These are phyloP conservation scores for Oxycera nigricornis DNA, from an alignment of 2,888 invertebrate genomes.

Conservation along the genomic window DNA sequence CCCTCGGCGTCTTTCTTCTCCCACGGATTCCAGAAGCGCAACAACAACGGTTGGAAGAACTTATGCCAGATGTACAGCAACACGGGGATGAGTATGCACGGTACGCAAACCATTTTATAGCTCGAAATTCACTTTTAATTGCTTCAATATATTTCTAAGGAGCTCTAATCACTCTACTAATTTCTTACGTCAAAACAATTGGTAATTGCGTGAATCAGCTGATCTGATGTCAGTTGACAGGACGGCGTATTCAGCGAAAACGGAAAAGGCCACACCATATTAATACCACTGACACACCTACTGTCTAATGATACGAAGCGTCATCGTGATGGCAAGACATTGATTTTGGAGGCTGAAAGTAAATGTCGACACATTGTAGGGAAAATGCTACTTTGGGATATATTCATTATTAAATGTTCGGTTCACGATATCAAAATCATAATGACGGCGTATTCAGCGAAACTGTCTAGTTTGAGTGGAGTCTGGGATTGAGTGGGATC, in stretches of 20 bases:
- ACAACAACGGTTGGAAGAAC: constrained; percentile 80
- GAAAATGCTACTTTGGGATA: too few relatives aligned
- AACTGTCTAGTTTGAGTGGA: background rate
- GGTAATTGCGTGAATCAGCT: constrained; percentile 8
- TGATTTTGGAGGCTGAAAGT: too few relatives aligned
- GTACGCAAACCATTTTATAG: constrained; percentile 77
- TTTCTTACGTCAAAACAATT: too few relatives aligned
- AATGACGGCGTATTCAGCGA: background rate
- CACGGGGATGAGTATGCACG: constrained; percentile 85
- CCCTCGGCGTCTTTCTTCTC: constrained; percentile 70
- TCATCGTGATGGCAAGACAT: too few relatives aligned
- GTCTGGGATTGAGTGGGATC: background rate
- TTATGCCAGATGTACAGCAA: constrained; percentile 84
- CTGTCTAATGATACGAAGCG: too few relatives aligned
- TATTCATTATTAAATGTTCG: too few relatives aligned
- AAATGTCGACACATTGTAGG: too few relatives aligned
- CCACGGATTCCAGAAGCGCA: constrained; percentile 85
- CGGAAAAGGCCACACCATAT: background rate
- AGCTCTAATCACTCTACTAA: too few relatives aligned
- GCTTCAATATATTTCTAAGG: background rate
- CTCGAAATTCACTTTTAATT: background rate
- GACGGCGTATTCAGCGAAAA: background rate
- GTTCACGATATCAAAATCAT: too few relatives aligned
- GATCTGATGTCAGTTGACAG: background rate
- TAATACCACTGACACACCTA: too few relatives aligned